Evolutionary conservation across 53 echinoderm and acorn worm species (phyloP), one percentile per base, ranked within the genome.

Genomic region (Apostichopus leukothele): DNA sequence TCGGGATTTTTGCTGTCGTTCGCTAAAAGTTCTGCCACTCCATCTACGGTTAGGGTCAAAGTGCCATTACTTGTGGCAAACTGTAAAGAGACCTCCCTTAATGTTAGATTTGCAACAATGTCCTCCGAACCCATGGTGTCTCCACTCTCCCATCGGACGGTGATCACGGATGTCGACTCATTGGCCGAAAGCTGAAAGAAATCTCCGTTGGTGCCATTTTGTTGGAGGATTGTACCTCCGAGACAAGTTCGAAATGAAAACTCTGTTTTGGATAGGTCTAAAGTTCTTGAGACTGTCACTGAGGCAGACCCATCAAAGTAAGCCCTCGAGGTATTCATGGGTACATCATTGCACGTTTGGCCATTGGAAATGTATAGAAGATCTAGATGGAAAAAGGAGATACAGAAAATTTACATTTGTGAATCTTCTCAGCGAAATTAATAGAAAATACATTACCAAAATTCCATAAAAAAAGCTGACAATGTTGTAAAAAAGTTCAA

Each of bases 181-280:
- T 67, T 27, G 61, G 85, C 86, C 11, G 89, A 89, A 13, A 96
- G 73, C 9, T 89, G 51, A 20, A 96, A 90, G 6, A 89, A 83
- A 63, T 95, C 92, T 26, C 91, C 92, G 68, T 60, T 90, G 76
- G 50, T 54, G 4, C 94, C 92, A 9, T 76, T 91, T 87, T 96
- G 94, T 19, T 91, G 83, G 55, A 95, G 73, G 59, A 97, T 87
- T 52, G 91, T 89, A 25, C 95, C 98, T 39, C 89, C 95, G 1
- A 89, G 74, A 75, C 98, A 97, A 94, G 94, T 95, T 79, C 98
- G 93, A 85, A 97, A 97, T 86, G 87, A 89, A 60, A 85, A 85
- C 57, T 27, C 60, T 85, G 85, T 67, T 14, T 66, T 66, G 9
- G 19, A 7, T 8, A 85, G n/a, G 57, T 67, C 50, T 50, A 85